Percentiles rank a stretch among this genome's conserved stretches.
Conservation (phyloP, 1,140 invertebrate genomes). For the Caenorhabditis briggsae region DNA sequence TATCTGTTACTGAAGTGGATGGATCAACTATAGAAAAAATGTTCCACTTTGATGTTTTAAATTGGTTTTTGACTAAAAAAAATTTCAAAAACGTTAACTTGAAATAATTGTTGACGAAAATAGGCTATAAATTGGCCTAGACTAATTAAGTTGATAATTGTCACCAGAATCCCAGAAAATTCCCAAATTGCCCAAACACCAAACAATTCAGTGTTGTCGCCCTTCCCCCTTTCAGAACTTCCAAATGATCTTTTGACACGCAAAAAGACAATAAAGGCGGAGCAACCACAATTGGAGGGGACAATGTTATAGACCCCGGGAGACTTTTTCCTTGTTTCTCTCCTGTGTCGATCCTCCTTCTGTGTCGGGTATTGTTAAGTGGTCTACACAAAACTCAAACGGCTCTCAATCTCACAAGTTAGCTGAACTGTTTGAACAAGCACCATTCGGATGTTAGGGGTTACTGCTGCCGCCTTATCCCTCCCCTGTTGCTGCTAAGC, state of each 20-base stretch:
- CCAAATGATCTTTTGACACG: slow-evolving; percentile 31
- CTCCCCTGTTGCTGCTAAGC: slow-evolving; percentile 4
- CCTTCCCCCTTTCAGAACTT: not conserved
- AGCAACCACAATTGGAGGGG: not conserved
- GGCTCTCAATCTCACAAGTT: slow-evolving; percentile 52
- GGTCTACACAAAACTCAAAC: slow-evolving; percentile 53
- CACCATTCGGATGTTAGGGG: slow-evolving; percentile 25
- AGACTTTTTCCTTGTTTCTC: not conserved
- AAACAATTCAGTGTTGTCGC: not conserved
- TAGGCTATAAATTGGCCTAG: too few relatives aligned
- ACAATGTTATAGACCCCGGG: too few relatives aligned
- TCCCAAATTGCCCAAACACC: not conserved
- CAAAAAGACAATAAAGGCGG: slow-evolving; percentile 43
- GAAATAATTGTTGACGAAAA: too few relatives aligned
- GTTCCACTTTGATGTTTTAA: too few relatives aligned
- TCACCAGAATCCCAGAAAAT: not conserved
- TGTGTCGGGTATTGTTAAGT: slow-evolving; percentile 36
- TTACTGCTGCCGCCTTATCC: not conserved
- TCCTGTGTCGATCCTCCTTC: not conserved
- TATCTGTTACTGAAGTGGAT: too few relatives aligned
- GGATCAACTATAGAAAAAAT: too few relatives aligned
- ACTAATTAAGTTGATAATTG: not conserved
- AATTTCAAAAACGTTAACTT: too few relatives aligned
- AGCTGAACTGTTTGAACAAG: slow-evolving; percentile 54
- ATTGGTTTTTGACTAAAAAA: too few relatives aligned